Evolutionary conservation across 1,140 invertebrate species (phyloP).

Genomic region (Oryzaephilus surinamensis): DNA sequence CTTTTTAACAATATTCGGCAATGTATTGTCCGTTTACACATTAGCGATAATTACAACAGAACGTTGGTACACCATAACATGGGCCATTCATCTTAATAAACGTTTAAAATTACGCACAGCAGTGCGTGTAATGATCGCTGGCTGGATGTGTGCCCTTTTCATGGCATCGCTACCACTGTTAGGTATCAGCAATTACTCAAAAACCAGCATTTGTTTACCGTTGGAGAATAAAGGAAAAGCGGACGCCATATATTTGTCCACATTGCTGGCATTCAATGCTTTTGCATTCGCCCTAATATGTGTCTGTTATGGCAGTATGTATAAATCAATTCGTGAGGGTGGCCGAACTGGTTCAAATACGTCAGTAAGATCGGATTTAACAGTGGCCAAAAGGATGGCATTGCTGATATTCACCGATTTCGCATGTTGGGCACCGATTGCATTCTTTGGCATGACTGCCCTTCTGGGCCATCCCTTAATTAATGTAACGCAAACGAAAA

Average conservation of each 20-base stretch:
- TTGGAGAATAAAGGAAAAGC: constrained; percentile 50
- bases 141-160: constrained; percentile 62
- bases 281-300: constrained; percentile 68
- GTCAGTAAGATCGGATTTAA: constrained; percentile 53
- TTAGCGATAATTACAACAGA: constrained; percentile 79
- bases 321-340: constrained; percentile 48
- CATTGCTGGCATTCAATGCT: constrained; percentile 58
- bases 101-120: constrained; percentile 56
- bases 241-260: constrained; percentile 59
- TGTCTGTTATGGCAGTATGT: constrained; percentile 73
- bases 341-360: constrained; percentile 50
- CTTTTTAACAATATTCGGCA: constrained; percentile 78
- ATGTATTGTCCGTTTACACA: constrained; percentile 77
- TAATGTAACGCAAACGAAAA: constrained; percentile 76
- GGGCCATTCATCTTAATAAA: constrained; percentile 69
- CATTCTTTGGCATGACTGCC: constrained; percentile 75
- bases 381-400: constrained; percentile 80
- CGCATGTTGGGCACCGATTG: constrained; percentile 74
- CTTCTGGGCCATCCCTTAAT: constrained; percentile 69
- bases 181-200: constrained; percentile 71
- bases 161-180: constrained; percentile 66
- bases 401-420: constrained; percentile 81
- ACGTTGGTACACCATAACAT: constrained; percentile 77
- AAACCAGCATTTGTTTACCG: constrained; percentile 58
- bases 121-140: constrained; percentile 57